Evolutionary conservation across 2,888 invertebrate species (phyloP), one percentile per base, ranked within the genome.

Genomic region (Oeneis ivallda): DNA sequence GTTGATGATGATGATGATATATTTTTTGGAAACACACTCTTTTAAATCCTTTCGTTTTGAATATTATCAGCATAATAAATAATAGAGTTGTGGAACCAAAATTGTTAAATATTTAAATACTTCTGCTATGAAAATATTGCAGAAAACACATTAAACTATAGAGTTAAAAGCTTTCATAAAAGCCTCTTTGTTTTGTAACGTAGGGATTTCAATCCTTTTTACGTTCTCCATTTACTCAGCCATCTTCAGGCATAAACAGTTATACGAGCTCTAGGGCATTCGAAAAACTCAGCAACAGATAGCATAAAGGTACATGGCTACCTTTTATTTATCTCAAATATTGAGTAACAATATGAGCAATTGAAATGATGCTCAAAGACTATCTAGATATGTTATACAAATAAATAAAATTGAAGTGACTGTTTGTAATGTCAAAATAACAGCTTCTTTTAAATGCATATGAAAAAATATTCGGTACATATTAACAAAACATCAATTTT

Each of bases 131-230:
- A 56, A 56, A 56, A 56, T 41, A 41, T 41, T 56, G n/a, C 39
- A 41, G 13, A 41, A 19, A 56, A 56, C 54, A 41, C 19, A 56
- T 56, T 56, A 56, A 56, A 39, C 19, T 17, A 41, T 19, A 56
- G 13, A 41, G 39, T 41, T 56, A 56, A 56, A 56, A 56, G 56
- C 56, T 56, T 56, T 19, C 56, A 19, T 26, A 56, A 56, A 41
- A 56, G 56, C 56, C 56, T 56, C 56, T 56, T 19, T 56, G 41
- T 39, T 56, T 41, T 56, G 19, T 41, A 41, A 56, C 41, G 17
- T 41, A 13, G 41, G 56, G 41, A 56, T 56, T 19, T 41, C 39
- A 41, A 41, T 56, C 17, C 19, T 56, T 56, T 41, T 56, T 41
- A 41, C 19, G 39, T 39, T 17, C 41, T 41, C 54, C 56, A 56